phyloP scores from a whole-genome alignment of 2,113 vertebrate species.

The Empidonax alnorum region DNA sequence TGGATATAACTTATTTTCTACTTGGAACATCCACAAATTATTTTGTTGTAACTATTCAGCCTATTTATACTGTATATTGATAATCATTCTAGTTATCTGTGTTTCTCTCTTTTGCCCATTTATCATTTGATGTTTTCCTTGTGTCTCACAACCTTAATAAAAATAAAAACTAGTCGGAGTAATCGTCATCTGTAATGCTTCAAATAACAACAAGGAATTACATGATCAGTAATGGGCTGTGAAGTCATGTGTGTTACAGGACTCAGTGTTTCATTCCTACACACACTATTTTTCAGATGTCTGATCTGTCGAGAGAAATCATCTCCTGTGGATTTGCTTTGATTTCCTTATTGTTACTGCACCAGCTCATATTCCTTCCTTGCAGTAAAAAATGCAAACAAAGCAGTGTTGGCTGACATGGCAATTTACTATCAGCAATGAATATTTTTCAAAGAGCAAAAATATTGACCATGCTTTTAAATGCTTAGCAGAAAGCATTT shows the following conservation, averaged over 20 bases:
- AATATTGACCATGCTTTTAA: neutral
- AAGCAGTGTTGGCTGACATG: neutral
- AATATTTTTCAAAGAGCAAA: neutral
- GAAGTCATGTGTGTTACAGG: neutral
- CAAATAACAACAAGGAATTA: neutral
- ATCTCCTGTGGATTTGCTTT: neutral
- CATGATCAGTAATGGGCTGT: neutral
- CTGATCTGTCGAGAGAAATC: neutral
- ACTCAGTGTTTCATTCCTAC: neutral
- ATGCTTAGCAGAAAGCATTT: neutral
- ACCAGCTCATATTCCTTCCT: neutral
- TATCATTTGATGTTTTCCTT: neutral
- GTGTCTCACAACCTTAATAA: neutral
- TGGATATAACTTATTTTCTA: neutral
- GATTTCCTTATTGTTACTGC: neutral
- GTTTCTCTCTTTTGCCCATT: neutral
- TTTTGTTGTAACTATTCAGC: neutral
- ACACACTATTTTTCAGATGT: neutral
- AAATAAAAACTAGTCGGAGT: neutral
- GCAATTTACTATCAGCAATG: neutral
- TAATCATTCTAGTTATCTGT: neutral
- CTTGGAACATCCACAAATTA: neutral
- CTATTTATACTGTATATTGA: neutral
- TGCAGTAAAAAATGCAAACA: neutral
- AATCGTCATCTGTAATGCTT: neutral